Base-by-base conservation (phyloP, 2,888 invertebrate genomes). In the Acronicta alni region DNA sequence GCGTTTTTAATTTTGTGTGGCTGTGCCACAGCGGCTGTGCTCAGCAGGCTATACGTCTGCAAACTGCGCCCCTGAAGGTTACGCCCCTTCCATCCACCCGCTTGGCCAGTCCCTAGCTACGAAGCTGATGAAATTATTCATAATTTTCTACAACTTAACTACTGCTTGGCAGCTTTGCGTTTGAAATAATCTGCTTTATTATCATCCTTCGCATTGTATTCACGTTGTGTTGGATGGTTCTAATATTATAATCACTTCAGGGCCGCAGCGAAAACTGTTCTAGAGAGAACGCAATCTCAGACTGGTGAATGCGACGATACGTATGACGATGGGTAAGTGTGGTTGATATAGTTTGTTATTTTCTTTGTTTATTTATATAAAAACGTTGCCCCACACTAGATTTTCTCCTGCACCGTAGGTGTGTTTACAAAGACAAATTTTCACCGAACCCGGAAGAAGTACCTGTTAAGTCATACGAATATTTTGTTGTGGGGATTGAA, bases 251-350 rank as follows among this genome's bases (percentile, higher is more conserved):
- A 51, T 64, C 0, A 55, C 57, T 86, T 67, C 85, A 93, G 94
- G 87, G 73, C 83, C 61, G 83, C 89, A 93, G 96, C 92, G 9
- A 96, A 97, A 89, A 96, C 96, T n/a, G 95, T 96, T 89, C 78
- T 94, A 43, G 94, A 94, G 72, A 87, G 94, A 68, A 90, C 93
- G 2, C 92, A 91, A 63, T 94, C 94, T 14, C 93, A 93, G 77
- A 86, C 89, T 38, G 92, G 92, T 3, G 94, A 94, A 83, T 85
- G 89, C 26, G 95, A 95, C 63, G 96, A 96, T 72, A 94, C 95
- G 23, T 95, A 94, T 63, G 96, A 96, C 74, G 96, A 96, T 79
- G 95, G 95, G 96, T 96, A 90, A 87, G 78, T 62, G 54, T 66
- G 30, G 30, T 39, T 44, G 8, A 14, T 1, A 32, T 14, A 2